These are phyloP conservation scores for Lates calcarifer DNA, from an alignment of 2,113 vertebrate genomes.

Conservation along the genomic window DNA sequence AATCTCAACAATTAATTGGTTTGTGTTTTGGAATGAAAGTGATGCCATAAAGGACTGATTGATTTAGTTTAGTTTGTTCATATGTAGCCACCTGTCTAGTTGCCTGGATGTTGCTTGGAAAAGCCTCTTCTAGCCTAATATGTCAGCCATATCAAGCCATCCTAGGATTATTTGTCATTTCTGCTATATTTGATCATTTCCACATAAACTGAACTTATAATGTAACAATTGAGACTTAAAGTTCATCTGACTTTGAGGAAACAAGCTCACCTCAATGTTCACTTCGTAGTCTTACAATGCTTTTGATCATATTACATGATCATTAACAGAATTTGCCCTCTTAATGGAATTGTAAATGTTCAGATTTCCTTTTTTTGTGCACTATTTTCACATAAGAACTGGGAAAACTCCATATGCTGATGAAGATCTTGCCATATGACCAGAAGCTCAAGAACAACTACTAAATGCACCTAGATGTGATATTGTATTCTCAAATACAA, in stretches of 20 bases:
- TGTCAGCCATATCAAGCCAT: neutral
- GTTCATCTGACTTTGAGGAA: neutral
- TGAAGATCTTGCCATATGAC: neutral
- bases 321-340: neutral
- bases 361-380: no score
- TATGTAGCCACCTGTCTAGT: neutral
- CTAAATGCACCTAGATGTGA: slow-evolving; percentile 6
- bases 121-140: slow-evolving; percentile 1
- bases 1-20: neutral
- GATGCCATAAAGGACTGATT: neutral
- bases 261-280: neutral
- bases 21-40: neutral
- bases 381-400: no score
- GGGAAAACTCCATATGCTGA: neutral
- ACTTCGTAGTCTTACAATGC: no score
- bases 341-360: neutral
- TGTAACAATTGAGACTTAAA: no score
- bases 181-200: no score
- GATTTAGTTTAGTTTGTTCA: neutral
- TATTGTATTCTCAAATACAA: neutral
- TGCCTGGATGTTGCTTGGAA: neutral
- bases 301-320: neutral
- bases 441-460: slow-evolving; percentile 9
- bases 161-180: no score
- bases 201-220: no score